phyloP scores from a whole-genome alignment of 2,113 vertebrate species.

The Salvator merianae region DNA sequence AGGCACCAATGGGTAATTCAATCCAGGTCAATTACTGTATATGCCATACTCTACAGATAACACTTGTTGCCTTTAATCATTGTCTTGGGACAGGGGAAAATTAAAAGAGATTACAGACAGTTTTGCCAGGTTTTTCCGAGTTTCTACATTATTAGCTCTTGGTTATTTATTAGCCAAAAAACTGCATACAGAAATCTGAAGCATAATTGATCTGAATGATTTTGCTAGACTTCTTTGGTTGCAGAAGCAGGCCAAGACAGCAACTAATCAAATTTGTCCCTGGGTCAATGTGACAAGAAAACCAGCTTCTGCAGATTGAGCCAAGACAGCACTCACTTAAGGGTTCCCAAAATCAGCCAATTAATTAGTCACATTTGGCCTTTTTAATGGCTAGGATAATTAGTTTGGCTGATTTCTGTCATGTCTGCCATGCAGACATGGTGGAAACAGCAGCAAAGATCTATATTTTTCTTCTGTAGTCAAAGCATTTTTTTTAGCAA shows the following conservation, averaged over 20 bases:
- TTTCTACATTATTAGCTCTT: not conserved
- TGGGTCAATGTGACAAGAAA: not conserved
- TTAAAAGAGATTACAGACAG: not conserved
- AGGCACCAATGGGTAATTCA: no score
- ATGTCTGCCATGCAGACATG: not conserved
- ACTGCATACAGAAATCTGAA: not conserved
- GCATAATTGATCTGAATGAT: not conserved
- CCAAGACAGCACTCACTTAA: not conserved
- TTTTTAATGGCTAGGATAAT: no score
- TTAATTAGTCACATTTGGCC: no score
- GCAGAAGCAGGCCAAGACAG: not conserved
- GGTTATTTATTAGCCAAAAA: conserved; percentile 6
- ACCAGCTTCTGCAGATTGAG: not conserved
- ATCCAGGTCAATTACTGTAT: no score
- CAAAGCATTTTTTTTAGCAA: not conserved
- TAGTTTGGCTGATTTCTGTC: no score
- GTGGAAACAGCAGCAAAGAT: not conserved
- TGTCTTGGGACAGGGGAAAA: no score
- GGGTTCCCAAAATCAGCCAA: no score
- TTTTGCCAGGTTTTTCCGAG: no score
- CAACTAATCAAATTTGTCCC: not conserved
- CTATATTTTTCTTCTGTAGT: not conserved
- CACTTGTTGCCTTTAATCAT: no score
- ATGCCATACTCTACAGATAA: no score
- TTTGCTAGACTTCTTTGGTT: not conserved